Percentiles rank a stretch among this genome's conserved stretches.
These are phyloP conservation scores for Coregonus clupeaformis DNA, from an alignment of 2,113 vertebrate species.

Conservation along the genomic window DNA sequence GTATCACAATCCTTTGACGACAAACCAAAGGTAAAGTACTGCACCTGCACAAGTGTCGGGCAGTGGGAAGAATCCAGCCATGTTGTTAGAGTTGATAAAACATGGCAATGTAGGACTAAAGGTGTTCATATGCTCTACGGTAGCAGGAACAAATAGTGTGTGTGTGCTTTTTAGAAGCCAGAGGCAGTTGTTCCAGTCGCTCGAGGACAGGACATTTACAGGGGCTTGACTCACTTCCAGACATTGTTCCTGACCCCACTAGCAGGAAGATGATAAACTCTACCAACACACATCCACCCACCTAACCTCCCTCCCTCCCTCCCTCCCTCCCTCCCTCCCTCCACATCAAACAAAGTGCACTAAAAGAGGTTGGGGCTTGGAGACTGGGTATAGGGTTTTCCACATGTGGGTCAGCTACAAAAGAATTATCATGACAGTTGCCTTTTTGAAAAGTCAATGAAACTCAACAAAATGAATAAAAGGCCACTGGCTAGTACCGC, in stretches of 20 bases:
- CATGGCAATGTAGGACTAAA: background rate
- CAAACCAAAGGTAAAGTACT: constrained; percentile 18
- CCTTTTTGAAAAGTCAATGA: too few species aligned
- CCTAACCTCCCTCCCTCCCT: constrained; percentile 18
- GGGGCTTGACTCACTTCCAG: constrained; percentile 69
- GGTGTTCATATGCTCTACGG: background rate
- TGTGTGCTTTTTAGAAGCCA: background rate
- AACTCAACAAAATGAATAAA: too few species aligned
- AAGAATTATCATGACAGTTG: too few species aligned
- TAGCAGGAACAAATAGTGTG: background rate
- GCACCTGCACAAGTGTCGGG: constrained; percentile 58
- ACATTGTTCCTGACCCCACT: constrained; percentile 64
- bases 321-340: too few species aligned
- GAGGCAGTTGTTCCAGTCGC: constrained; percentile 32
- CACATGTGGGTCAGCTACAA: too few species aligned
- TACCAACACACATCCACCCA: constrained; percentile 27
- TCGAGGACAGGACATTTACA: constrained; percentile 56
- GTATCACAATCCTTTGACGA: background rate
- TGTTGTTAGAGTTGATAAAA: constrained; percentile 28
- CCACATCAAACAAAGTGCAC: too few species aligned
- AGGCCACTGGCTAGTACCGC: too few species aligned
- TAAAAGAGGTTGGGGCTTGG: too few species aligned
- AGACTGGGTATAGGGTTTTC: too few species aligned
- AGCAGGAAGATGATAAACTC: constrained; percentile 57
- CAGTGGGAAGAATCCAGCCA: constrained; percentile 60